These are phyloP conservation scores for Acromyrmex echinatior DNA, from an alignment of 1,140 invertebrate species.

Conservation along the genomic window DNA sequence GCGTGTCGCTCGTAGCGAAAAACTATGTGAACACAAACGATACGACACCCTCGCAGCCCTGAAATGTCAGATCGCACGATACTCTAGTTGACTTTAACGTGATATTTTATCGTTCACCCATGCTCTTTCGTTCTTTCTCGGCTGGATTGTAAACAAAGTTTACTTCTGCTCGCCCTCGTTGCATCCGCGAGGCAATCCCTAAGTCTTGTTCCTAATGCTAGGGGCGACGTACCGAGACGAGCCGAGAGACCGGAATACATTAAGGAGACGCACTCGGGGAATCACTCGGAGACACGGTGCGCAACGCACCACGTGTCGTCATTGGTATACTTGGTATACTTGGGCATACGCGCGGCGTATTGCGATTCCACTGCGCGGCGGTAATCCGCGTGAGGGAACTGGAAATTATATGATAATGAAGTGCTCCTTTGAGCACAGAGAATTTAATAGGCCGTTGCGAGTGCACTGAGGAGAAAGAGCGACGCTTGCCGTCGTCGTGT, in stretches of 20 bases:
- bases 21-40: constrained; percentile 10
- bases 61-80: constrained; percentile 65
- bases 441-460: constrained; percentile 78
- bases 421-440: constrained; percentile 69
- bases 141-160: constrained; percentile 69
- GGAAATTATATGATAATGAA: constrained; percentile 78
- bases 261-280: constrained; percentile 69
- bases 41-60: constrained; percentile 27
- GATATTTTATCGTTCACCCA: constrained; percentile 58
- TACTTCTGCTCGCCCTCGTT: constrained; percentile 44
- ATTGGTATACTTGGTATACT: background rate
- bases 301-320: constrained; percentile 46
- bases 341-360: background rate
- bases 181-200: constrained; percentile 68
- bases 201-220: constrained; percentile 73
- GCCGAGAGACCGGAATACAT: constrained; percentile 70
- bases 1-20: background rate
- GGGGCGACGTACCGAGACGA: constrained; percentile 68
- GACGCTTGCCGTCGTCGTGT: background rate
- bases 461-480: constrained; percentile 8
- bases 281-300: constrained; percentile 37
- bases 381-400: constrained; percentile 70
- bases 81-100: constrained; percentile 42
- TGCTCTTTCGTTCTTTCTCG: background rate
- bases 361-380: constrained; percentile 55